phyloP scores from a whole-genome alignment of 2,113 vertebrate genomes.

The Urocynchramus pylzowi region DNA sequence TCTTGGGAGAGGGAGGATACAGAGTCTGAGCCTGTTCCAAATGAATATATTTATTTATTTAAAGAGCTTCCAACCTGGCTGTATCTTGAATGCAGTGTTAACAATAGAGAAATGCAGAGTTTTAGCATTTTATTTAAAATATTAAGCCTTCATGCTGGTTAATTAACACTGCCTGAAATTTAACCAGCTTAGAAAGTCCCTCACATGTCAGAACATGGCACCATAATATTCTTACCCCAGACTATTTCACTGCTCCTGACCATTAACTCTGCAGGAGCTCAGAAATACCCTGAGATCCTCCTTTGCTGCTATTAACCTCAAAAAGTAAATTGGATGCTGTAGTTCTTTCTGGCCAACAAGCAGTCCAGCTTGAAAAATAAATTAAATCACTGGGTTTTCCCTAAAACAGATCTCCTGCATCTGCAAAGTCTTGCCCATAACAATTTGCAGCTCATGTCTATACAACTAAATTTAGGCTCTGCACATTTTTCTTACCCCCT shows the following conservation, averaged over 20 bases:
- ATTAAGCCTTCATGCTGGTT: background rate
- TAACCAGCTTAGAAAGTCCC: background rate
- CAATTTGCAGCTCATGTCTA: background rate
- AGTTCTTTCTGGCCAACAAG: background rate
- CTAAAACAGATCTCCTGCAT: background rate
- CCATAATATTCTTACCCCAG: background rate
- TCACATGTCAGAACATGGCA: background rate
- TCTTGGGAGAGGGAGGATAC: background rate
- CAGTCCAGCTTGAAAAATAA: background rate
- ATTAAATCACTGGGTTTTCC: background rate
- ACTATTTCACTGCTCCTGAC: background rate
- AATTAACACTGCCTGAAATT: background rate
- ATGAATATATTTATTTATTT: background rate
- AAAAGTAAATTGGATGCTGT: background rate
- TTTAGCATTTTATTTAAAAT: background rate
- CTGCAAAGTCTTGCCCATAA: background rate
- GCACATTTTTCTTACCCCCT: background rate
- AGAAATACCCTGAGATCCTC: background rate
- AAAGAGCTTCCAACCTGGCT: background rate
- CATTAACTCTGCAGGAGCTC: constrained; percentile 4
- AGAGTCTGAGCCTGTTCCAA: background rate
- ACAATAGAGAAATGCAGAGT: background rate
- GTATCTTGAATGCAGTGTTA: background rate
- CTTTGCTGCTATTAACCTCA: background rate
- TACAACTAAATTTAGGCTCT: background rate